Base-by-base conservation (phyloP, 2,888 invertebrate genomes). In the Apamea crenata region DNA sequence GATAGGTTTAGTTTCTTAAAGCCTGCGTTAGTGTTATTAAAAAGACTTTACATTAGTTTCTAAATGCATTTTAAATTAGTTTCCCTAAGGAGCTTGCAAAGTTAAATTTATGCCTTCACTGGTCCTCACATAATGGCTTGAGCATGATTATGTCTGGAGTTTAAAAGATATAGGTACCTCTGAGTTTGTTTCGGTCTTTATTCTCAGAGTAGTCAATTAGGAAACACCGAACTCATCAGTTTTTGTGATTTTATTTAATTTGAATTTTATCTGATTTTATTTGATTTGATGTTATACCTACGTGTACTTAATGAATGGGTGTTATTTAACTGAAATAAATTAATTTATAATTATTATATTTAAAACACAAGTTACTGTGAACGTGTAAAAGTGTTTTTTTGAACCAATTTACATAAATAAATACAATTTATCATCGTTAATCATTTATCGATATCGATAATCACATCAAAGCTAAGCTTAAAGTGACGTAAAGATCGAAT, bases 21-120 rank as follows among this genome's bases (percentile, higher is more conserved):
- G 53, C 76, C 32, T 29, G 40, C 6, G 18, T 29, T 29, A 66
- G 21, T 59, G n/a, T 67, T n/a, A 72, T 59, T 74, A 74, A 40
- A 61, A 16, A 21, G 2, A 18, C 21, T 66, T 70, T 82, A 66
- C 66, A 66, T 82, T 70, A 44, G 40, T 59, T 76, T 65, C 8
- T 18, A n/a, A 50, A 36, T 40, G 1, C 2, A 16, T n/a, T n/a
- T 40, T 50, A 50, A 59, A n/a, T 53, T 14, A 44, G 21, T 36
- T 50, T 69, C 14, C 16, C 25, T 47, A 63, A 44, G n/a, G 32
- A 53, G 67, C 8, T 29, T 32, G 40, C 18, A 1, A 16, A 16
- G 16, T 78, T 2, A 32, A 65, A 53, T 68, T n/a, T 74, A 73
- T 32, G 6, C 1, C 32, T 44, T 44, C 12, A 29, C 10, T 29